Base-by-base conservation (phyloP, 2,797 vertebrate genomes). In the Paguma larvata region DNA sequence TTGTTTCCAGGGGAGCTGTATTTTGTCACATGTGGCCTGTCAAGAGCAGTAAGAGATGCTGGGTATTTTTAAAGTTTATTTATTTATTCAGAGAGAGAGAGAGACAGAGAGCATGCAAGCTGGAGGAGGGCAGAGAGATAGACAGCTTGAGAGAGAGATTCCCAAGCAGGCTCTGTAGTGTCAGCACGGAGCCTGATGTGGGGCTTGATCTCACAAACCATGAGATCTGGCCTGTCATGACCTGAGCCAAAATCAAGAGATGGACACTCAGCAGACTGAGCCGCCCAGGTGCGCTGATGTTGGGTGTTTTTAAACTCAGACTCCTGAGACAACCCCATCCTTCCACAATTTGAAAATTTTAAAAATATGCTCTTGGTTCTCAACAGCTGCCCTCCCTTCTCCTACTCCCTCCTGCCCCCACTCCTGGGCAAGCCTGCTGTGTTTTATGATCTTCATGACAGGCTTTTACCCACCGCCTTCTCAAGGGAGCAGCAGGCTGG, bases 371-470 rank as follows among this genome's bases (percentile, higher is more conserved):
- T 32, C 11, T 6, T 16, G 6, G 15, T 48, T 13, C 27, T 75
- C 46, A 23, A 7, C 16, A 46, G 46, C 6, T n/a, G 18, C 30
- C 80, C 44, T 46, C 16, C 0, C 12, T 38, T 41, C 51, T 21
- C 4, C 62, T n/a, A 5, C 25, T 16, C 27, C 12, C n/a, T 21
- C 56, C 9, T 7, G 0, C 0, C 27, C 4, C 53, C 9, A 30
- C 27, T 18, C 23, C 2, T 9, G 0, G 0, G 6, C 46, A 34
- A 1, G 23, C 34, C 4, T 3, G 6, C 51, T 67, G 5, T 3
- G 10, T 62, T 68, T 88, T 38, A 38, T 3, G 16, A 53, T 34
- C 10, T 23, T 70, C 53, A 4, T 1, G n/a, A 68, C 23, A 30
- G 65, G 30, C 4, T 79, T 89, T 44, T 53, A 25, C 68, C 46